phyloP scores from a whole-genome alignment of 2,113 vertebrate species.

The Nematolebias whitei region DNA sequence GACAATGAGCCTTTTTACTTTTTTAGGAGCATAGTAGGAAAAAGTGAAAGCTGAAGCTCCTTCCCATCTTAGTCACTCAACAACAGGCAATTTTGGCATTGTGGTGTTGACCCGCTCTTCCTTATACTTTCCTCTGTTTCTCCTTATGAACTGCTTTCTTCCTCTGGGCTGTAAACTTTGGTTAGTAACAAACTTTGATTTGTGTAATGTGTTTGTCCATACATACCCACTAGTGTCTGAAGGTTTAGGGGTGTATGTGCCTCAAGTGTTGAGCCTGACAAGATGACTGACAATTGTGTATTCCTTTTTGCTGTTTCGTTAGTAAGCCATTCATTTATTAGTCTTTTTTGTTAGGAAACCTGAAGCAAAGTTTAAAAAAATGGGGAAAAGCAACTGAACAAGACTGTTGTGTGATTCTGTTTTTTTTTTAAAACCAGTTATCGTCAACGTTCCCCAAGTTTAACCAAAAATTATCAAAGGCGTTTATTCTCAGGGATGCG shows the following conservation, averaged over 20 bases:
- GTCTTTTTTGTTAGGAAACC: slow-evolving; percentile 33
- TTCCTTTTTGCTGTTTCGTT: slow-evolving; percentile 6
- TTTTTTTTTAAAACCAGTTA: neutral
- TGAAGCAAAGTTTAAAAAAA: slow-evolving; percentile 2
- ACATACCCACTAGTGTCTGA: slow-evolving; percentile 19
- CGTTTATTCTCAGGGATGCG: slow-evolving; percentile 18
- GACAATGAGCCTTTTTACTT: slow-evolving; percentile 44
- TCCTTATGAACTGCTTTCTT: slow-evolving; percentile 33
- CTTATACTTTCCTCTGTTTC: slow-evolving; percentile 23
- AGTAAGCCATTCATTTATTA: too few relatives aligned
- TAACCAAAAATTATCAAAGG: neutral
- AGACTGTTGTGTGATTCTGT: neutral
- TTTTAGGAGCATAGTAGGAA: slow-evolving; percentile 31
- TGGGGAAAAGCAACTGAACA: too few relatives aligned
- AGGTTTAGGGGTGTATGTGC: slow-evolving; percentile 16
- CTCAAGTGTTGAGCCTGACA: neutral
- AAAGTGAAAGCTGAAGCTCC: slow-evolving; percentile 44
- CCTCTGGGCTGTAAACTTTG: slow-evolving; percentile 34
- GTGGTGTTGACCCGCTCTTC: slow-evolving; percentile 53
- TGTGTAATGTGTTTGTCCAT: slow-evolving; percentile 40
- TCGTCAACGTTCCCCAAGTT: slow-evolving; percentile 2
- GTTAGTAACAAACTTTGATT: slow-evolving; percentile 38
- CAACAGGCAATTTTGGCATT: slow-evolving; percentile 63
- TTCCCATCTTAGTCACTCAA: slow-evolving; percentile 57
- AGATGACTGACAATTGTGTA: neutral